Evolutionary conservation across 2,113 vertebrate genomes (phyloP).

Genomic region (Australoheros scitulus): DNA sequence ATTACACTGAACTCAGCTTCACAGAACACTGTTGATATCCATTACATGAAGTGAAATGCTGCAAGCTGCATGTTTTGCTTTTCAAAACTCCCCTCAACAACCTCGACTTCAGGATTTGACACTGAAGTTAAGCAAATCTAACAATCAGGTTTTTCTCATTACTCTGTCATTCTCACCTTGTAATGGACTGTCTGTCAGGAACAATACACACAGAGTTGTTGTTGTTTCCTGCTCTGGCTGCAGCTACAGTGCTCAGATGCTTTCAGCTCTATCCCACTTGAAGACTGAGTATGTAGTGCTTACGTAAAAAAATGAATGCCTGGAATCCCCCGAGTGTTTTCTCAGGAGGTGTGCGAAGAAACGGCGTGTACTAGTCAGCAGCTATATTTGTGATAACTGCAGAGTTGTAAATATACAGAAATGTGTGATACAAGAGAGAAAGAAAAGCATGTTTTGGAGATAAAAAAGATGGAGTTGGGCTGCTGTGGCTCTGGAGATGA

Average conservation of each 20-base stretch:
- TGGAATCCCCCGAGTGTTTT: slow-evolving; percentile 16
- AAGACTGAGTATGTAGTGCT: slow-evolving; percentile 52
- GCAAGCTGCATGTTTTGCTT: background rate
- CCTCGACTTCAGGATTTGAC: background rate
- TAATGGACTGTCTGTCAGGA: slow-evolving; percentile 30
- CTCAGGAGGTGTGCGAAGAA: background rate
- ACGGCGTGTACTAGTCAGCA: slow-evolving; percentile 9
- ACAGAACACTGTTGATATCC: slow-evolving; percentile 45
- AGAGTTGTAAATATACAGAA: slow-evolving; percentile 32
- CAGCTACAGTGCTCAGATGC: slow-evolving; percentile 47
- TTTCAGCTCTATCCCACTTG: slow-evolving; percentile 34
- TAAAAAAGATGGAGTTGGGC: background rate
- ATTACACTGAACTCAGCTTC: background rate
- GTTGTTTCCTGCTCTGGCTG: slow-evolving; percentile 4
- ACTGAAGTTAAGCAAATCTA: background rate
- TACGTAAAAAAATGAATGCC: background rate
- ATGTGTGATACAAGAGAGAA: background rate
- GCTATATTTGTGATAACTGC: slow-evolving; percentile 14
- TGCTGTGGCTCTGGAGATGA: background rate
- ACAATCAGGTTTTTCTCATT: slow-evolving; percentile 25
- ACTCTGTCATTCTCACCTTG: slow-evolving; percentile 18
- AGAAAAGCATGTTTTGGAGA: background rate
- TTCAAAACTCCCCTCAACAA: slow-evolving; percentile 1
- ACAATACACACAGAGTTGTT: background rate
- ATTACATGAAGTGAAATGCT: slow-evolving; percentile 38